Evolutionary conservation across 2,888 invertebrate genomes (phyloP).

Genomic region (Brenthis hecate): DNA sequence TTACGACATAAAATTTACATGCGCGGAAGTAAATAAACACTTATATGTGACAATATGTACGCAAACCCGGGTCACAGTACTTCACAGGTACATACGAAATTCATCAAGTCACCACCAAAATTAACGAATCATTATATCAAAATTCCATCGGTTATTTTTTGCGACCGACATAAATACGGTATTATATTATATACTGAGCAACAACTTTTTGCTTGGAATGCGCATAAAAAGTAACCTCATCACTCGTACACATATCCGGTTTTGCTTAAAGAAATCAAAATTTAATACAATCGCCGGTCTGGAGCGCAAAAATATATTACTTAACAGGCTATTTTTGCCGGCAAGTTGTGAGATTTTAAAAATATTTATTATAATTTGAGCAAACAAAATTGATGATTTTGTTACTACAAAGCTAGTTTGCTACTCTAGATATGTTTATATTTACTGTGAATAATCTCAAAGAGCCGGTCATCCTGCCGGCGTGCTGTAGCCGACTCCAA

Average conservation of each 20-base stretch:
- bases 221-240: constrained; percentile 70
- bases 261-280: constrained; percentile 56
- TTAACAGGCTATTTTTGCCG: constrained; percentile 22
- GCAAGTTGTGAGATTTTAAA: constrained; percentile 4
- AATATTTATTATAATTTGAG: constrained; percentile 9
- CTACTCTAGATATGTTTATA: constrained; percentile 38
- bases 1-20: not conserved
- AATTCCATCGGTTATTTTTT: constrained; percentile 72
- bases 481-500: constrained; percentile 74
- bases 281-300: constrained; percentile 47
- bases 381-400: constrained; percentile 1
- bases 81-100: constrained; percentile 63
- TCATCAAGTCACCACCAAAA: constrained; percentile 67
- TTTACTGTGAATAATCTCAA: constrained; percentile 72
- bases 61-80: constrained; percentile 45
- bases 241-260: constrained; percentile 66
- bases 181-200: constrained; percentile 58
- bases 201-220: constrained; percentile 75
- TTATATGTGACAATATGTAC: constrained; percentile 1
- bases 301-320: constrained; percentile 21
- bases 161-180: constrained; percentile 63
- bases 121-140: constrained; percentile 74
- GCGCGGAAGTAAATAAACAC: constrained; percentile 15
- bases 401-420: not conserved
- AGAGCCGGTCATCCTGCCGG: constrained; percentile 68